Base-by-base conservation (phyloP, 2,888 invertebrate species). In the Eupelmus urozonus region DNA sequence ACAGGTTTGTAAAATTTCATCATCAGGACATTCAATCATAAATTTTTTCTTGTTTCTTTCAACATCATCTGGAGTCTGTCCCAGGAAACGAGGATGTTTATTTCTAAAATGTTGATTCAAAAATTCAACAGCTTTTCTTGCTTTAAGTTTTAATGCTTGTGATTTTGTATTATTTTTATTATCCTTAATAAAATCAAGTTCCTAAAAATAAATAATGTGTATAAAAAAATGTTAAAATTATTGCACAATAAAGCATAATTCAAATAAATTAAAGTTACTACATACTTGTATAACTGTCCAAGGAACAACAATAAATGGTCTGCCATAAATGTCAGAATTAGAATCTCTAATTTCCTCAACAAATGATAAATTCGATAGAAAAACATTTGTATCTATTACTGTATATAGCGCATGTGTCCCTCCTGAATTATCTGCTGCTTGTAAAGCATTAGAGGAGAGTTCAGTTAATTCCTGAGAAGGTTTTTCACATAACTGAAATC, bases 1-100 rank as follows among this genome's bases (percentile, higher is more conserved):
- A 81, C 91, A 91, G 45, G 90, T 90, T 81, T 90, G 90, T 25
- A 91, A 82, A 70, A 91, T 90, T 66, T 89, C 87, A 80, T 91
- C 91, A 84, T 91, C 91, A 62, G 91, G 90, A 81, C 88, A 89
- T 42, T 88, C 87, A 0, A 81, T 42, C 0, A 76, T 77, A 74
- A 85, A 89, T 78, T 81, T 83, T 45, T 82, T 62, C 80, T 84
- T 86, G 76, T 88, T 88, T 57, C 80, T 81, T 18, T 78, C 69
- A 25, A 86, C 86, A 13, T 89, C 88, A 65, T 81, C 82, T 18
- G 86, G 85, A 2, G 86, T 87, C 83, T 90, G 90, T 27, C 88
- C 89, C 63, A 88, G 81, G 25, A 90, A 63, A 45, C 86, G 85
- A 53, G 89, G 89, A 83, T 89, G 86, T 70, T 85, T 86, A 0